Base-by-base conservation (phyloP, 2,888 invertebrate genomes). In the Dryococelus australis region DNA sequence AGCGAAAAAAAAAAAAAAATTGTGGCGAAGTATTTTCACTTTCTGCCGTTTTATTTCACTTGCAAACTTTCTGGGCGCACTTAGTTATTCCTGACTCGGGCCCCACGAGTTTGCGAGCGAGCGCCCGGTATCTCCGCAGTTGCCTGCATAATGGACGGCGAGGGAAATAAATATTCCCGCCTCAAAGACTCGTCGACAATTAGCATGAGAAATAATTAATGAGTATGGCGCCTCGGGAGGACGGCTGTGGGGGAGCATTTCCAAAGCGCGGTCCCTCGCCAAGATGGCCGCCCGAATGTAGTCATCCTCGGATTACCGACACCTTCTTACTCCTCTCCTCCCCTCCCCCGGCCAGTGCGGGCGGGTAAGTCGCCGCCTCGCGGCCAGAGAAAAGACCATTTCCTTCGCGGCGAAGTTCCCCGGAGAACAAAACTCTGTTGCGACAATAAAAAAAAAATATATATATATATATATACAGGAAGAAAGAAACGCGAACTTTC, bases 191-290 rank as follows among this genome's bases (percentile, higher is more conserved):
- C 83, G n/a, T 79, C 79, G 43, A 28, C 83, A 83, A 83, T 83
- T 83, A 83, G 83, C 83, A 83, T 27, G 83, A 83, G 83, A 83
- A 83, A 83, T 83, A 83, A 83, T 83, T 83, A 83, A 83, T 83
- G 83, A 83, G 83, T 13, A 24, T 24, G 65, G 65, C 65, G 65
- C 47, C 47, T 65, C 10, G 65, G 24, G 65, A 6, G 65, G 20
- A 20, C 6, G 47, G 47, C 13, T 65, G 27, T 12, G 20, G 79
- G 83, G 83, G 26, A 83, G 24, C 79, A 79, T 24, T 79, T 79
- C 20, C 27, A 12, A 27, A 12, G 12, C 12, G 47, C 47, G 12
- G 9, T 26, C n/a, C 10, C 79, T 83, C 43, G 26, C 83, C 83
- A 83, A 83, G 83, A 83, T 83, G 83, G 83, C 83, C 27, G n/a